A percentile compares a stretch with the other conserved stretches of the same genome.
Evolutionary conservation across 2,113 vertebrate genomes (phyloP).

Genomic region (Leptodactylus fuscus): DNA sequence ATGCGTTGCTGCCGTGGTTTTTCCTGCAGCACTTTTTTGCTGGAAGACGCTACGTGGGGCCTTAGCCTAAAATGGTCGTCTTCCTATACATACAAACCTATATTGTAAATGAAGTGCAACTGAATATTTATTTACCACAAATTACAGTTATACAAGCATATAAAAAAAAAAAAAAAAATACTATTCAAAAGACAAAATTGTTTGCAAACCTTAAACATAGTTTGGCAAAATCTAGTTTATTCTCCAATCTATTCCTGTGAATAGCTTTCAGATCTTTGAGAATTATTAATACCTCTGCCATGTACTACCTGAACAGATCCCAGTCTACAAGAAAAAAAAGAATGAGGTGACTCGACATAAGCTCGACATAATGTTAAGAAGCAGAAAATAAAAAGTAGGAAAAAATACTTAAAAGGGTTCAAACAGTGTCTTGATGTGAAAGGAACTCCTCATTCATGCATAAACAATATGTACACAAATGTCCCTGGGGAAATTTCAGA

Average conservation of each 20-base stretch:
- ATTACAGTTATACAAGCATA: no score
- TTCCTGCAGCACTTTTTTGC: no score
- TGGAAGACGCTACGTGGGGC: no score
- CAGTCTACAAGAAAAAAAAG: neutral
- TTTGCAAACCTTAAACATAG: neutral
- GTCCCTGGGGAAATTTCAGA: constrained; percentile 15
- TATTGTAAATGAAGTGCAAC: no score
- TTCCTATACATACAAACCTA: no score
- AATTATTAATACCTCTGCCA: neutral
- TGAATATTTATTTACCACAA: no score
- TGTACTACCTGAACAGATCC: neutral
- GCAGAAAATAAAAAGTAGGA: neutral
- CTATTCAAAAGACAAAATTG: no score
- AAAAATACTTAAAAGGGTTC: neutral
- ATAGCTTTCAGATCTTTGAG: neutral
- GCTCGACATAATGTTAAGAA: neutral
- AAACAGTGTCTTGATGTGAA: constrained; percentile 34
- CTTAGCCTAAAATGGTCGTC: no score
- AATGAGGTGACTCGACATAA: neutral
- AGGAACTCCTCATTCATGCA: constrained; percentile 26
- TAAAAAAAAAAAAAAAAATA: no score
- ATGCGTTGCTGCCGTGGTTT: no score
- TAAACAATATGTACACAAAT: constrained; percentile 50
- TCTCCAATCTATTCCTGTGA: neutral
- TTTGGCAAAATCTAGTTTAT: neutral